Base-by-base conservation (phyloP, 2,888 invertebrate species). In the Tenthredo livida region DNA sequence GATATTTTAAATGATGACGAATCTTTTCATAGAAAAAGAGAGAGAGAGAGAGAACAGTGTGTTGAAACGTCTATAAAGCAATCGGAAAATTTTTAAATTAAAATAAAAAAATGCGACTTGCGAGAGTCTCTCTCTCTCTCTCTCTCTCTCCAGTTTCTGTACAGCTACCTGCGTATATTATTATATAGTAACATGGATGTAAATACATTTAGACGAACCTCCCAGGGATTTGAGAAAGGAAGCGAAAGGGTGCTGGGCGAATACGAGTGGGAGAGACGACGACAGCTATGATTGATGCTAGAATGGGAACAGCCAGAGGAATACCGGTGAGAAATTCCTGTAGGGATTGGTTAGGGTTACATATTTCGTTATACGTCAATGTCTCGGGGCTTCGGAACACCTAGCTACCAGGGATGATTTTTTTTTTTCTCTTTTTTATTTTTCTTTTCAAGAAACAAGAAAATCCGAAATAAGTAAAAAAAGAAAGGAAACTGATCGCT, bases 331-430 rank as follows among this genome's bases (percentile, higher is more conserved):
- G 40, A 80, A 61, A 61, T 80, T 80, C 40, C 40, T n/a, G 29
- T 61, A 80, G 58, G 80, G 58, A 80, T 80, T 80, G 80, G 58
- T 25, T 80, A 37, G 61, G 80, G 58, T 40, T 80, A 61, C 58
- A 61, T 61, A 58, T 80, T 80, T 80, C 80, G 61, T 50, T 50
- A 61, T 80, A 80, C 80, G 80, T 80, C 80, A 80, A 80, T 61
- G 61, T 80, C 80, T 80, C 12, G 58, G 21, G 21, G 4, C 10
- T 37, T 58, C 21, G 37, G 50, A 29, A 25, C 29, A 47, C 7
- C 75, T 17, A n/a, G 1, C n/a, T n/a, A 37, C 17, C 6, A 70
- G 25, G 5, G 37, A 29, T 25, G 65, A 3, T 10, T 33, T 15
- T 58, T 58, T 58, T 58, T 37, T 37, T 37, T 17, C 15, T 54